phyloP scores from a whole-genome alignment of 1,140 invertebrate species.

The Drosophila nebulosa region DNA sequence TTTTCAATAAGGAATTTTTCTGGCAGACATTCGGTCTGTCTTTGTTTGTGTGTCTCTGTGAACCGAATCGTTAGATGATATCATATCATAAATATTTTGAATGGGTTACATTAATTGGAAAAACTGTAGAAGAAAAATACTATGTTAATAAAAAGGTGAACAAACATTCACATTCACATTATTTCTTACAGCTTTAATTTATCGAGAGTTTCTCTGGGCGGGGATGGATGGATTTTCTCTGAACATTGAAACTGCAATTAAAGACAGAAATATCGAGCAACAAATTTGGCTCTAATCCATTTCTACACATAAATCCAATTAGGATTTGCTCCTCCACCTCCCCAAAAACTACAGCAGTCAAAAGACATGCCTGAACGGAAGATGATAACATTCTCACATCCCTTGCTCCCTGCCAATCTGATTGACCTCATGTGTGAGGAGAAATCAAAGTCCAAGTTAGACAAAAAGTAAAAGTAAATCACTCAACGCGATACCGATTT shows the following conservation, averaged over 20 bases:
- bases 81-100: conserved; percentile 72
- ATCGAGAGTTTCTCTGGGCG: background rate
- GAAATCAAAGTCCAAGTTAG: conserved; percentile 63
- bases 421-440: background rate
- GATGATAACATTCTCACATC: conserved; percentile 41
- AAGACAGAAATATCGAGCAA: conserved; percentile 28
- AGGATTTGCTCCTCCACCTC: conserved; percentile 63
- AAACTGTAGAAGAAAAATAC: background rate
- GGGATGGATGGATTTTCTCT: background rate
- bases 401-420: background rate
- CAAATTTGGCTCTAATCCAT: conserved; percentile 65
- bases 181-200: background rate
- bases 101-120: conserved; percentile 49
- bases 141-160: background rate
- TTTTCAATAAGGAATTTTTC: conserved; percentile 36
- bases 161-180: too few relatives aligned
- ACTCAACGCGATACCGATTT: conserved; percentile 64
- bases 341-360: background rate
- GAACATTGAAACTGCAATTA: conserved; percentile 44
- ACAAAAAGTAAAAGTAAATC: conserved; percentile 78
- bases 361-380: conserved; percentile 47
- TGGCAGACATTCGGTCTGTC: conserved; percentile 69
- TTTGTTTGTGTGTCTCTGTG: background rate
- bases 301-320: conserved; percentile 79
- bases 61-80: conserved; percentile 53